phyloP scores from a whole-genome alignment of 1,140 invertebrate genomes.

The Temnothorax longispinosus region DNA sequence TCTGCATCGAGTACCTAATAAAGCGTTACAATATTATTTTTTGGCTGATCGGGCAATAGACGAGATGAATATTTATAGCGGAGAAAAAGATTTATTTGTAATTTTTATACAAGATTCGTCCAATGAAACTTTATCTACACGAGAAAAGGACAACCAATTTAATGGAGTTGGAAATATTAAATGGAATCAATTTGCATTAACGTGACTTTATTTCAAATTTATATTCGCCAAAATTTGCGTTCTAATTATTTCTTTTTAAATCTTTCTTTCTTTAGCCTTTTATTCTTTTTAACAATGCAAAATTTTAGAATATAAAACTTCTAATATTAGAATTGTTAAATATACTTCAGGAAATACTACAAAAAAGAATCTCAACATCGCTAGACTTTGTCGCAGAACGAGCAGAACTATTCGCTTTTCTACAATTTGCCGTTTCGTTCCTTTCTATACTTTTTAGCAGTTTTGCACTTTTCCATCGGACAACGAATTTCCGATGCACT shows the following conservation, averaged over 20 bases:
- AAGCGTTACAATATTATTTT: constrained; percentile 11
- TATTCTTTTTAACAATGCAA: not conserved
- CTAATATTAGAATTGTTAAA: not conserved
- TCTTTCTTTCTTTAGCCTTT: not conserved
- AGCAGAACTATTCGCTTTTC: not conserved
- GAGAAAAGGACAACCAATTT: not conserved
- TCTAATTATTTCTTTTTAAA: not conserved
- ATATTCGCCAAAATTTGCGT: not conserved
- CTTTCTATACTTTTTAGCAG: not conserved
- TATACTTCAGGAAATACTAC: not conserved
- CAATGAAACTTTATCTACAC: not conserved
- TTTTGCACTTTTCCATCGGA: constrained; percentile 16
- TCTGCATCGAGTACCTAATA: constrained; percentile 16
- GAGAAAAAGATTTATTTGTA: not conserved
- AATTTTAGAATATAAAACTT: not conserved
- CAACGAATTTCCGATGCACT: not conserved
- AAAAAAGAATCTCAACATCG: not conserved
- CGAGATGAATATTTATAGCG: not conserved
- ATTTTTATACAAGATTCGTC: not conserved
- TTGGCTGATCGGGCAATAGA: not conserved
- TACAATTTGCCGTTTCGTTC: not conserved
- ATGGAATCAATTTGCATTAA: not conserved
- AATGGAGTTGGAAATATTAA: not conserved
- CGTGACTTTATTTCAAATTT: not conserved
- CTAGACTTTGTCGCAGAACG: not conserved